Percentiles rank a stretch among this genome's conserved stretches.
Evolutionary conservation across 92 coral and sea anemone species (phyloP).

Genomic region (Epizoanthus ramosus): DNA sequence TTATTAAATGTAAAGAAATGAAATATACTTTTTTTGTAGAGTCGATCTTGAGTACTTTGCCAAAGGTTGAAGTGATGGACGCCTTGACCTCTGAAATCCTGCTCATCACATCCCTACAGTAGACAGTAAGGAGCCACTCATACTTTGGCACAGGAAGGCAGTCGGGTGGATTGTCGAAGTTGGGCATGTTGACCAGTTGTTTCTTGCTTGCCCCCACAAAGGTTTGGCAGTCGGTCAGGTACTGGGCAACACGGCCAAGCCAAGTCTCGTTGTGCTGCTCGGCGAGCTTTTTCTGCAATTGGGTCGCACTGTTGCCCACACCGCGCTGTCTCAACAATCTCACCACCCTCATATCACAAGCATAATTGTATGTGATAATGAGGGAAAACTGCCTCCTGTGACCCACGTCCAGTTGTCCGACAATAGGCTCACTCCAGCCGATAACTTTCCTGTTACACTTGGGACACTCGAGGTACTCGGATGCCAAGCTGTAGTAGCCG

Average conservation of each 20-base stretch:
- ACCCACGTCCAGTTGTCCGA: too few species aligned
- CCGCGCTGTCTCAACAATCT: too few species aligned
- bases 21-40: conserved; percentile 43
- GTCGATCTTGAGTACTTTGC: conserved; percentile 44
- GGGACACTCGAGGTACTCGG: too few species aligned
- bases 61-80: conserved; percentile 36
- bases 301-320: too few species aligned
- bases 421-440: too few species aligned
- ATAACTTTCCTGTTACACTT: too few species aligned
- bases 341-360: too few species aligned
- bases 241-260: conserved; percentile 29
- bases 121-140: conserved; percentile 39
- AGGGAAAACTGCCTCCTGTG: too few species aligned
- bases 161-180: conserved; percentile 44
- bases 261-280: conserved; percentile 52
- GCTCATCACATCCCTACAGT: conserved; percentile 42
- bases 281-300: conserved; percentile 25
- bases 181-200: conserved; percentile 3
- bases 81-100: conserved; percentile 41
- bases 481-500: too few species aligned
- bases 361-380: too few species aligned
- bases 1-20: not conserved
- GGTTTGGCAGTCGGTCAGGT: conserved; percentile 50
- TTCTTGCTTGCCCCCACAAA: conserved; percentile 33
- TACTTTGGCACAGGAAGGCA: conserved; percentile 45